Evolutionary conservation across 2,797 vertebrate species (phyloP).

Genomic region (Tokudaia muenninki): DNA sequence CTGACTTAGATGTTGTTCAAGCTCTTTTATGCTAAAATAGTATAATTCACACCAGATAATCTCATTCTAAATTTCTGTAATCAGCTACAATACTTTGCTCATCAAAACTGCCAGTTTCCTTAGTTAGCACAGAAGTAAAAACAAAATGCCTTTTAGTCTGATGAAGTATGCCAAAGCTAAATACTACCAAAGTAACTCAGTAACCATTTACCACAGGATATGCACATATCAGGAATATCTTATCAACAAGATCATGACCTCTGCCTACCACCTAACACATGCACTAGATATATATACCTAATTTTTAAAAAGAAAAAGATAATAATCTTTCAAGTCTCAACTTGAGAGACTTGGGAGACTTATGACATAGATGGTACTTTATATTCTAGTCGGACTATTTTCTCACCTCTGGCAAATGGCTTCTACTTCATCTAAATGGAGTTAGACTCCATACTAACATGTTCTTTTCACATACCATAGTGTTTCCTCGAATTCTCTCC

Average conservation of each 20-base stretch:
- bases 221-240: too few relatives aligned
- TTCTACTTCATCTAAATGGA: slow-evolving; percentile 6
- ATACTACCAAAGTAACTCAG: slow-evolving; percentile 60
- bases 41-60: slow-evolving; percentile 48
- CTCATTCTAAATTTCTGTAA: slow-evolving; percentile 62
- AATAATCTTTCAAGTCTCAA: slow-evolving; percentile 43
- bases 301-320: not conserved
- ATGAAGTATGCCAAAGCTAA: slow-evolving; percentile 8
- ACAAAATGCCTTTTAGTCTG: slow-evolving; percentile 43
- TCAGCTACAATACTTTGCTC: slow-evolving; percentile 34
- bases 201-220: slow-evolving; percentile 27
- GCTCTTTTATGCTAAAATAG: slow-evolving; percentile 52
- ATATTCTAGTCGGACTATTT: slow-evolving; percentile 17
- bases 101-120: slow-evolving; percentile 64
- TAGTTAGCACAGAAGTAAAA: slow-evolving; percentile 63
- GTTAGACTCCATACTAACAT: not conserved
- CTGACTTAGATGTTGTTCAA: slow-evolving; percentile 32
- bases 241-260: too few relatives aligned
- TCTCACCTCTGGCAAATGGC: slow-evolving; percentile 4
- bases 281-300: not conserved
- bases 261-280: not conserved
- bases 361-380: slow-evolving; percentile 53
- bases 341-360: not conserved
- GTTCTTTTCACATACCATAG: not conserved
- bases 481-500: slow-evolving; percentile 26